Evolutionary conservation across 2,113 vertebrate species (phyloP).

Genomic region (Muntiacus reevesi): DNA sequence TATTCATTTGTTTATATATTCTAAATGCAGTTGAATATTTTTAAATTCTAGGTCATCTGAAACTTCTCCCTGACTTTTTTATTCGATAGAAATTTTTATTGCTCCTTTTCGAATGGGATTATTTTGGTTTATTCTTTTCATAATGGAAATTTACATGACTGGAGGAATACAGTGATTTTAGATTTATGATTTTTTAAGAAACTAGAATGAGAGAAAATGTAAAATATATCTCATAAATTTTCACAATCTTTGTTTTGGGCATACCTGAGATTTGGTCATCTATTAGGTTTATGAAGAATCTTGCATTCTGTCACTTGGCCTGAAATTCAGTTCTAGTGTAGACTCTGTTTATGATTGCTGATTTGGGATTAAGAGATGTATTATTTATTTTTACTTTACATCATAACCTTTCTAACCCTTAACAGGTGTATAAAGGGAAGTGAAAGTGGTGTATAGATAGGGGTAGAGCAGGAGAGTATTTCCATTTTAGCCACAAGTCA

Average conservation of each 20-base stretch:
- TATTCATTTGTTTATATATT: background rate
- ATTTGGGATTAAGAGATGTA: background rate
- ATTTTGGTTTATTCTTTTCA: background rate
- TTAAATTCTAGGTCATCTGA: background rate
- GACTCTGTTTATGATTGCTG: background rate
- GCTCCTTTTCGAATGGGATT: background rate
- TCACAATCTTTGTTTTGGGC: background rate
- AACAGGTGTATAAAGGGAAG: background rate
- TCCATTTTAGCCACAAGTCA: background rate
- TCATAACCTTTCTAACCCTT: background rate
- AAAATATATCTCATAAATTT: background rate
- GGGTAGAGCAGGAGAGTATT: background rate
- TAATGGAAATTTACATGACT: background rate
- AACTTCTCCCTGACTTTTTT: background rate
- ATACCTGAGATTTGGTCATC: background rate
- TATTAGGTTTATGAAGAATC: background rate
- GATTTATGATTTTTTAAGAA: slow-evolving; percentile 33
- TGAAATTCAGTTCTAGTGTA: background rate
- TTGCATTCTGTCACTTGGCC: background rate
- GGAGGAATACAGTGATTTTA: background rate
- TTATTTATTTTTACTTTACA: slow-evolving; percentile 18
- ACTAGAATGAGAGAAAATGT: background rate
- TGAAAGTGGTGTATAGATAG: background rate
- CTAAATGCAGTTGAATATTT: background rate
- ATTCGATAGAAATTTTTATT: background rate